Base-by-base conservation (phyloP, 2,113 vertebrate genomes). In the Chloropsis hardwickii region DNA sequence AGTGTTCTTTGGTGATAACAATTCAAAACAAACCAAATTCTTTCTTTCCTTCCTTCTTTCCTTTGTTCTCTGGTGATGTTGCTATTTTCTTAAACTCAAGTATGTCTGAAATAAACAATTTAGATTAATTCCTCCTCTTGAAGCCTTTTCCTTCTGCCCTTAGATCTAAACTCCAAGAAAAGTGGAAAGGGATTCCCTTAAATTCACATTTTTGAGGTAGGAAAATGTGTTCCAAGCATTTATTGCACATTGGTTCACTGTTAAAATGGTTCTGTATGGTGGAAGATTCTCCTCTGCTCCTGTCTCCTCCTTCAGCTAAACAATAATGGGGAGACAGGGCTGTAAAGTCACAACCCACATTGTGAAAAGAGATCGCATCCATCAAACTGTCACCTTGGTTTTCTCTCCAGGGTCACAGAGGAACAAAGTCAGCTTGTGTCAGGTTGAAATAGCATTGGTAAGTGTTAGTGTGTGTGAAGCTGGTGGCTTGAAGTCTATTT, bases 361-460 rank as follows among this genome's bases (percentile, higher is more conserved):
- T 97, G 97, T 98, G 97, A 96, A 96, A 93, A 90, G 94, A 88
- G 96, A 91, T 89, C 93, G 78, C 97, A 98, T 98, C 97, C 97
- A 98, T 98, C 98, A 98, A 98, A 83, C 94, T 81, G 90, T 96
- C 97, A 97, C 96, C 94, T 97, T 97, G 82, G 91, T 90, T 97
- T 97, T 98, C 96, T 96, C 73, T 94, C 94, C 78, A 81, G 97
- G 97, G 98, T 98, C 97, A 97, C 94, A 81, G 78, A 50, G 57
- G 92, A 97, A 98, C 97, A 97, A 97, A 98, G 97, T 98, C 94
- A 25, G 95, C 91, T 37, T 96, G 93, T 97, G 95, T 97, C 92
- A 86, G 95, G 90, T 97, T 94, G 94, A 95, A 97, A 96, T 96
- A 97, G 97, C 97, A 91, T 94, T 97, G 93, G 96, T 90, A 96